Base-by-base conservation (phyloP, 2,888 invertebrate genomes). In the Callyntrura sp. region DNA sequence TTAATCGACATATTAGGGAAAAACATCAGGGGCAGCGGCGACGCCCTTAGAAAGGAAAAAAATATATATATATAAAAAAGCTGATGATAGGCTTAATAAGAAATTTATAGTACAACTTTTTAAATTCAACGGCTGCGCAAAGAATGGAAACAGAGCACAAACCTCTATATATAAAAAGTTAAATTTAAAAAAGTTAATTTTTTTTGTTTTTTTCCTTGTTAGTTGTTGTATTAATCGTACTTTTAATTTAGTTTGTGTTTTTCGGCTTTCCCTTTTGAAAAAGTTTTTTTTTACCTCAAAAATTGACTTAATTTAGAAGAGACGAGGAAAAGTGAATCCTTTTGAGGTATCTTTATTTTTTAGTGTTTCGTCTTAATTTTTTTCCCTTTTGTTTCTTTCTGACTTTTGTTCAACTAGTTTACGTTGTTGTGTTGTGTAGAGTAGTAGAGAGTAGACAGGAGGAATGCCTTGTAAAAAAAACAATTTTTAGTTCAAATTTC, bases 1-100 rank as follows among this genome's bases (percentile, higher is more conserved):
- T 90, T 17, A 87, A 87, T 73, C 68, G 90, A 79, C 90, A 90
- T 70, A 88, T 90, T 85, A 90, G 85, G 76, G 90, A 90, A 85
- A 88, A 83, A 62, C 90, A 90, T 85, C 87, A 90, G 73, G 89
- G 89, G 28, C 82, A 82, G 88, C 70, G 82, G 14, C 55, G 88
- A 8, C 78, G 28, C 73, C 73, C 73, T 45, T 70, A 35, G 43
- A 70, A 14, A 51, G 14, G 9, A 25, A 8, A 70, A 6, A 35
- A 35, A n/a, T n/a, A n/a, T n/a, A n/a, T n/a, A n/a, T n/a, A n/a
- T n/a, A n/a, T n/a, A n/a, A 35, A 35, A 35, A 35, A 35, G 48
- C 20, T 28, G 3, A 57, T 25, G 6, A 43, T 60, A 60, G 14
- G 60, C 35, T 45, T 25, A 25, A 6, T 25, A 51, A 45, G 43